These are phyloP conservation scores for Pangasius larnaudii DNA, from an alignment of 2,797 vertebrate species.

Conservation along the genomic window DNA sequence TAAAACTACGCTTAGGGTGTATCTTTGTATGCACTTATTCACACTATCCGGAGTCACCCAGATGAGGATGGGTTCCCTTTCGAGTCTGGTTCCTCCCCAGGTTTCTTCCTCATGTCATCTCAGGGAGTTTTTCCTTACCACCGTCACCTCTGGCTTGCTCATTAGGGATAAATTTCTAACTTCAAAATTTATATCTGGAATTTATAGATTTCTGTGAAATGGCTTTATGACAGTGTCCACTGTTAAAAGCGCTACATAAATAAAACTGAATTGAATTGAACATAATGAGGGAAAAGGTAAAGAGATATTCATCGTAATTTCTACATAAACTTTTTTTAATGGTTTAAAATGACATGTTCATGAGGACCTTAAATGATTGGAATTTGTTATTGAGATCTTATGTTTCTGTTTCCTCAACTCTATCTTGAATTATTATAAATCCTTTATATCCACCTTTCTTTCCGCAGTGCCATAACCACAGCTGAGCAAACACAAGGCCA, in stretches of 20 bases:
- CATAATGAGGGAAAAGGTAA: background rate
- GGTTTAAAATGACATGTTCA: background rate
- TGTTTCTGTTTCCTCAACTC: background rate
- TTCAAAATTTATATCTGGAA: background rate
- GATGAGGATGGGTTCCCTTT: background rate
- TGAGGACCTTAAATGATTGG: background rate
- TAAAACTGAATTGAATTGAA: too few relatives aligned
- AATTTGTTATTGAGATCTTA: background rate
- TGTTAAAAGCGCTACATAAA: too few relatives aligned
- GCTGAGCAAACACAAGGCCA: slow-evolving; percentile 57
- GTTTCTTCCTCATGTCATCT: background rate
- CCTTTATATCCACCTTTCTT: slow-evolving; percentile 21
- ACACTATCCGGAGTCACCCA: background rate
- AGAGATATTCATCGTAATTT: background rate
- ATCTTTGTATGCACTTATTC: background rate
- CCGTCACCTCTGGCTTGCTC: background rate
- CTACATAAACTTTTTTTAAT: background rate
- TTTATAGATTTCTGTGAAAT: background rate
- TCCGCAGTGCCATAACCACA: slow-evolving; percentile 39
- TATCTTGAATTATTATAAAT: slow-evolving; percentile 23
- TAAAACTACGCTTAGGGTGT: background rate
- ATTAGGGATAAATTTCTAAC: background rate
- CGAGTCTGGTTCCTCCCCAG: background rate
- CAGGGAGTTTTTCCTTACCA: background rate
- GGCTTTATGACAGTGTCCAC: background rate